A percentile compares a stretch with the other conserved stretches of the same genome.
Conservation (phyloP, 30 jellyfish, hydroid and myxozoan species). For the Nemopilema nomurai region DNA sequence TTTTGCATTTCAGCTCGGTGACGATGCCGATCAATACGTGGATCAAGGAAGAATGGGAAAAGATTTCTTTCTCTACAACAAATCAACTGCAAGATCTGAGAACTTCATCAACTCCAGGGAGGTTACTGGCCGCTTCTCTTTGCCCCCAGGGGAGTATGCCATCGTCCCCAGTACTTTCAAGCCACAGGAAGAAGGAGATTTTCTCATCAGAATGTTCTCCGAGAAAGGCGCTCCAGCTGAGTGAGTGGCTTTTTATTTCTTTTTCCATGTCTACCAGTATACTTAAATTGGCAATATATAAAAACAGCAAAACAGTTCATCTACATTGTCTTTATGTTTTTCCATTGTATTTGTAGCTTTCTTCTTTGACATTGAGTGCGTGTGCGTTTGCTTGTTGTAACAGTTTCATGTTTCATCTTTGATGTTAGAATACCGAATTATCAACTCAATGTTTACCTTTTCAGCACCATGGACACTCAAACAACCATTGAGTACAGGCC, state of each 20-base stretch:
- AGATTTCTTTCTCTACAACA: conserved; percentile 88
- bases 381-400: too few relatives aligned
- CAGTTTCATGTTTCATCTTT: too few relatives aligned
- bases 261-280: neutral
- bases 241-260: conserved; percentile 40
- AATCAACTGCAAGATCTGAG: conserved; percentile 93
- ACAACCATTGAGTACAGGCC: conserved; percentile 94
- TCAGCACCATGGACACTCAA: conserved; percentile 88
- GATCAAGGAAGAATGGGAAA: conserved; percentile 77
- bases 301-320: too few relatives aligned
- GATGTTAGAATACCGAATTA: neutral
- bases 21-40: conserved; percentile 72
- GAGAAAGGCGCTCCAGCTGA: conserved; percentile 88
- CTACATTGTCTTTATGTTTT: too few relatives aligned
- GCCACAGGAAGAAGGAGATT: conserved; percentile 94
- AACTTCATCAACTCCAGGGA: conserved; percentile 93
- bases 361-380: too few relatives aligned
- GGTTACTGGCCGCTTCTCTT: conserved; percentile 92
- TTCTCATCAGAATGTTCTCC: conserved; percentile 86
- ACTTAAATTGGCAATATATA: neutral
- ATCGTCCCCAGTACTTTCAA: conserved; percentile 93
- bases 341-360: too few relatives aligned
- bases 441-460: neutral
- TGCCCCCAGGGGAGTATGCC: conserved; percentile 94
- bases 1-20: conserved; percentile 66